Evolutionary conservation across 92 coral and sea anemone species (phyloP), one percentile per base, ranked within the genome.

Genomic region (Bergia sp.): DNA sequence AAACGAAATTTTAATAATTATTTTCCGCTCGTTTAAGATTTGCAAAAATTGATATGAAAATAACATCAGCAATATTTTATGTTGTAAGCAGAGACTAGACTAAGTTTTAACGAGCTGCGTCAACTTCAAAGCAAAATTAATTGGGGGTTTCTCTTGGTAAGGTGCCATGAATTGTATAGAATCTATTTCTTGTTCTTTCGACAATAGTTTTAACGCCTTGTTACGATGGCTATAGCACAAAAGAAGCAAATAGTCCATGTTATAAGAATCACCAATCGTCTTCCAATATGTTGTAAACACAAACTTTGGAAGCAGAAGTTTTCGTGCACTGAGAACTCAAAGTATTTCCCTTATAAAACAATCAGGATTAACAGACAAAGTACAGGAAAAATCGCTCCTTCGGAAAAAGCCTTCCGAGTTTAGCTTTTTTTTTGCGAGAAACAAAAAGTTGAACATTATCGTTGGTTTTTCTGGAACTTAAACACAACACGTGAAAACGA

Each of bases 1-100:
- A 21, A 57, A 81, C 49, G 18, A 40, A 81, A 81, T 57, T 50
- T 61, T 81, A 58, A 21, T 81, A 50, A 18, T 61, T 42, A 81
- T 81, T 61, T 81, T 36, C 45, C 44, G 18, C 50, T 81, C 44
- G 43, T 81, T 45, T 61, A 39, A 49, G 43, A 6, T 79, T 47
- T 47, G 9, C 0, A 81, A 58, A 36, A 58, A 18, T 61, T n/a
- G 3, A 18, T 41, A 76, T 76, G 36, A 76, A 76, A 37, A 0
- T 23, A 41, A 16, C 16, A 76, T 40, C 53, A 16, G 29, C 47
- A 18, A 20, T 15, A 18, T n/a, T 8, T n/a, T 61, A 7, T 4
- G 15, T 41, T 42, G 47, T 16, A 21, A 76, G 49, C 43, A 11
- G 37, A 39, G 41, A 39, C 29, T n/a, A 16, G 45, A 76, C 44